Percentiles rank a stretch among this genome's conserved stretches.
Evolutionary conservation across 2,888 invertebrate species (phyloP).

Genomic region (Plagiodera versicolora): DNA sequence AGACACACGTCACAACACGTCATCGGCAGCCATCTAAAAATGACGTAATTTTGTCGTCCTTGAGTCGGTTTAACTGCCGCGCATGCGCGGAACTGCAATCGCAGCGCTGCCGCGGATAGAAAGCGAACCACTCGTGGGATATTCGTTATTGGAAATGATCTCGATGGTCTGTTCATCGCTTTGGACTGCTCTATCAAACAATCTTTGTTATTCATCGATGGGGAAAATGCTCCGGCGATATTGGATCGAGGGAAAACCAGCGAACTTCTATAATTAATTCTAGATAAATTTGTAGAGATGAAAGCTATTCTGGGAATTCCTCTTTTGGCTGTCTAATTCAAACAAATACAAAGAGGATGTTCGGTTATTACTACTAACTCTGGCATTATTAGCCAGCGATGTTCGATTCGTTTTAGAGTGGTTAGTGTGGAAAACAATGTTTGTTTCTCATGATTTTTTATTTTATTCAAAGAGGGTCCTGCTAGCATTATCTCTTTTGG

Average conservation of each 20-base stretch:
- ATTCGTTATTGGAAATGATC: not conserved
- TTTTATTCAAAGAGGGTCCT: too few species aligned
- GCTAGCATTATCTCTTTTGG: too few species aligned
- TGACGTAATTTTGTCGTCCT: too few species aligned
- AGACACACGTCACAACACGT: too few species aligned
- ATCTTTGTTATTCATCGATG: not conserved
- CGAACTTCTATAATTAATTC: slow-evolving; percentile 19
- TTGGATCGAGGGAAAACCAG: slow-evolving; percentile 12
- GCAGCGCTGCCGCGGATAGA: too few species aligned
- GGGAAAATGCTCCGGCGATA: not conserved
- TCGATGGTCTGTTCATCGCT: not conserved
- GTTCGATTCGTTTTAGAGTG: not conserved
- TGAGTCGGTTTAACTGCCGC: too few species aligned
- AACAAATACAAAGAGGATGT: slow-evolving; percentile 47
- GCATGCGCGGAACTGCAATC: too few species aligned
- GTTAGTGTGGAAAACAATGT: too few species aligned
- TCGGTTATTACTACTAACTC: slow-evolving; percentile 45
- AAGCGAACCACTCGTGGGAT: not conserved
- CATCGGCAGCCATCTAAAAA: too few species aligned
- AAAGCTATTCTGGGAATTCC: slow-evolving; percentile 41
- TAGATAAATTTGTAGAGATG: slow-evolving; percentile 12
- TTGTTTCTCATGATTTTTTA: too few species aligned
- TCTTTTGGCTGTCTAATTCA: slow-evolving; percentile 42
- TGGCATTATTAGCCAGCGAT: slow-evolving; percentile 27
- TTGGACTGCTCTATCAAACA: not conserved